Base-by-base conservation (phyloP, 2,888 invertebrate genomes). In the Limnephilus marmoratus region DNA sequence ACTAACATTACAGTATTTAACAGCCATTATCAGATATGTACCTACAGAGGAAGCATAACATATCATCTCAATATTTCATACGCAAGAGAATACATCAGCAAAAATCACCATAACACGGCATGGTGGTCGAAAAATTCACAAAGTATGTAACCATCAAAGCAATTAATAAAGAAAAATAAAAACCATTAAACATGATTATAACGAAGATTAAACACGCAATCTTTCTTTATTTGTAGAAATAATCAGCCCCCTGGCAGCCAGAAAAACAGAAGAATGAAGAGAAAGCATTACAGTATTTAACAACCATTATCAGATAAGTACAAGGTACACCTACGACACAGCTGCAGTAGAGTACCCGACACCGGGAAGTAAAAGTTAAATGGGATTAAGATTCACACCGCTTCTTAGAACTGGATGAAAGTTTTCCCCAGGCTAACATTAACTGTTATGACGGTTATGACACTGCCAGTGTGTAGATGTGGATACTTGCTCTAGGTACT, bases 341-440 rank as follows among this genome's bases (percentile, higher is more conserved):
- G 80, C 88, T 89, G 88, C 53, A 49, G 85, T n/a, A 29, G 85
- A 85, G 80, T 80, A 24, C 37, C 34, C 80, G 68, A 49, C 90
- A 68, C 80, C 85, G 37, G 68, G 82, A 81, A 81, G 82, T 41
- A 68, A 80, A 92, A 92, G 91, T 92, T 91, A 92, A 92, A 92
- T 92, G 88, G 80, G 92, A 92, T 92, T 92, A 91, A 41, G 90
- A 88, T 86, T 87, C 90, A 88, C 68, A 83, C 90, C 90, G 68
- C 87, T 53, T 87, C 83, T 82, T 41, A 68, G 37, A 37, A 80
- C 68, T n/a, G 88, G 41, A 37, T 80, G 88, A 81, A 89, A 89
- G 18, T 41, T 89, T 88, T 81, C 68, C 80, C 24, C 80, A 31
- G 53, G 49, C 45, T 89, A 24, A 24, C n/a, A 86, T 86, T 86